Conservation (phyloP, 2,888 invertebrate genomes). For the Lycia hirtaria region DNA sequence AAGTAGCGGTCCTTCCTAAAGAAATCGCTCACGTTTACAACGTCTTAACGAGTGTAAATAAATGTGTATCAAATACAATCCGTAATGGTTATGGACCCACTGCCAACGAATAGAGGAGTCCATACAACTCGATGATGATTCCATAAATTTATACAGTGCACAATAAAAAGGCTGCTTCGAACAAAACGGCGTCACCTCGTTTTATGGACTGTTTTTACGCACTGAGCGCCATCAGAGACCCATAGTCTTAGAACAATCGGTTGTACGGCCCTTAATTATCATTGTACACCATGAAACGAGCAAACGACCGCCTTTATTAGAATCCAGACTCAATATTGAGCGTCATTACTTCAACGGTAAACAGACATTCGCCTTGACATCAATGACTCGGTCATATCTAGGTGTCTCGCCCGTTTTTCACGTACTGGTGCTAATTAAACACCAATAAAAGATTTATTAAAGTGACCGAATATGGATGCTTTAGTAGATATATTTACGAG, state of each 20-base stretch:
- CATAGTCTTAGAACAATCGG: slow-evolving; percentile 59
- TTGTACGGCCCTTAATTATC: slow-evolving; percentile 41
- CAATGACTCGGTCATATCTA: slow-evolving; percentile 50
- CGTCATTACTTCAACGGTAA: slow-evolving; percentile 48
- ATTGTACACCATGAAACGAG: slow-evolving; percentile 71
- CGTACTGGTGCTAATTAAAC: slow-evolving; percentile 69
- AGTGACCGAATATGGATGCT: slow-evolving; percentile 53
- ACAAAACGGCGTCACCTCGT: slow-evolving; percentile 79
- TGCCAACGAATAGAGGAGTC: slow-evolving; percentile 77
- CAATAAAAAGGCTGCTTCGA: slow-evolving; percentile 78
- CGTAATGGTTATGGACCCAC: slow-evolving; percentile 80
- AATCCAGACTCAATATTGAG: slow-evolving; percentile 57
- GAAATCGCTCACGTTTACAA: slow-evolving; percentile 46
- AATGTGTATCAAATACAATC: slow-evolving; percentile 78
- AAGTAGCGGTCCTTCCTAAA: slow-evolving; percentile 26
- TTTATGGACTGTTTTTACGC: slow-evolving; percentile 70
- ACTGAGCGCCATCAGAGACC: slow-evolving; percentile 65
- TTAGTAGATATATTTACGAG: slow-evolving; percentile 50
- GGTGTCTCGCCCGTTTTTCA: slow-evolving; percentile 52
- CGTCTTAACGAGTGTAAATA: slow-evolving; percentile 71
- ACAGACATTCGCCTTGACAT: slow-evolving; percentile 68
- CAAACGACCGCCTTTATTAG: slow-evolving; percentile 61
- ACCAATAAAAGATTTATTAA: slow-evolving; percentile 67
- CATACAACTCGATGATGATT: slow-evolving; percentile 83
- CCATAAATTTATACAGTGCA: slow-evolving; percentile 84